Evolutionary conservation across 2,888 invertebrate genomes (phyloP).

Genomic region (Lithodes maja): DNA sequence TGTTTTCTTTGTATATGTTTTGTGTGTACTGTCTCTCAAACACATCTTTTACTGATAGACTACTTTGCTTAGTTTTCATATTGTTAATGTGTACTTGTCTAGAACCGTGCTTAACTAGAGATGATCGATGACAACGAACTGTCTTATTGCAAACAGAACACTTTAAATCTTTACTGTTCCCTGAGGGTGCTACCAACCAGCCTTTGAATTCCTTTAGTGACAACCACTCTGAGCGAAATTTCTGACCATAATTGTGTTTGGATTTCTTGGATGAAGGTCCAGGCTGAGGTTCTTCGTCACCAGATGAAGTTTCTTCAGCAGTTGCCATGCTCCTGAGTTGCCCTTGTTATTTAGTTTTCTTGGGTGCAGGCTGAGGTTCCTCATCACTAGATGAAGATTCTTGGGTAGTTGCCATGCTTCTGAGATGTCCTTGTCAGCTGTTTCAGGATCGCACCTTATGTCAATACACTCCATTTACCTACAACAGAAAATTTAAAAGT

Average conservation of each 20-base stretch:
- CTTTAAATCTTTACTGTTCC: not conserved
- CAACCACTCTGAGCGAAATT: not conserved
- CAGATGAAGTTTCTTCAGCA: not conserved
- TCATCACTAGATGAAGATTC: not conserved
- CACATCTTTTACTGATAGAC: not conserved
- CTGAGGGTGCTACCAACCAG: not conserved
- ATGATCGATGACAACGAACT: not conserved
- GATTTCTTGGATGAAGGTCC: not conserved
- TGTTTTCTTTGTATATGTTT: slow-evolving; percentile 7
- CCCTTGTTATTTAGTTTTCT: not conserved
- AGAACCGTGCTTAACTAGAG: not conserved
- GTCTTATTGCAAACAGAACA: not conserved
- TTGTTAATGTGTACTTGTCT: not conserved
- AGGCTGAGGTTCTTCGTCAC: not conserved
- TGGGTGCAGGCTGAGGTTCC: not conserved
- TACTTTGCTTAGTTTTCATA: slow-evolving; percentile 14
- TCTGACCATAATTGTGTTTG: not conserved
- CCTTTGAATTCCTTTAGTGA: not conserved
- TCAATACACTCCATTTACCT: not conserved
- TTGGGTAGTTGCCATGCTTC: not conserved
- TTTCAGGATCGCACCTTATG: not conserved
- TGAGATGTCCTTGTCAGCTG: not conserved
- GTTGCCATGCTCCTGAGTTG: not conserved
- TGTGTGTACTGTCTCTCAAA: not conserved
- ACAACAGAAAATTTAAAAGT: not conserved